Evolutionary conservation across 2,113 vertebrate species (phyloP).

Genomic region (Oreamnos americanus): DNA sequence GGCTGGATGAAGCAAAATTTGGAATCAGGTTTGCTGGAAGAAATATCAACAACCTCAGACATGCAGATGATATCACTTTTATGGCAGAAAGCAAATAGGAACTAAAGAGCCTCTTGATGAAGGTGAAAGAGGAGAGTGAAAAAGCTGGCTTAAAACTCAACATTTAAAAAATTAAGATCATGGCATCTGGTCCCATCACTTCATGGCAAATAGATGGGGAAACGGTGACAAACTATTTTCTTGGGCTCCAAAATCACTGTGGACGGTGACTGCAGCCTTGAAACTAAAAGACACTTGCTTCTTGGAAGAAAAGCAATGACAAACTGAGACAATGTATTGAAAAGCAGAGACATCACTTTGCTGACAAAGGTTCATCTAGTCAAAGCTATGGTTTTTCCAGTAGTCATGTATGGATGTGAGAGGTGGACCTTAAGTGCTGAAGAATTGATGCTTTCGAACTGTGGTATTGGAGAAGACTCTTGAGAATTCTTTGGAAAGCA

Average conservation of each 20-base stretch:
- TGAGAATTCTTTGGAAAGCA: background rate
- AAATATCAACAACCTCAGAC: background rate
- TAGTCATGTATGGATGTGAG: background rate
- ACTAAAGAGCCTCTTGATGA: background rate
- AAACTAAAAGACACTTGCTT: background rate
- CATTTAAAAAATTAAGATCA: background rate
- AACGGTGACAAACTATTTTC: background rate
- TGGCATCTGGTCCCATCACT: background rate
- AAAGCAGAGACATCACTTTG: background rate
- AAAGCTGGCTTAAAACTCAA: background rate
- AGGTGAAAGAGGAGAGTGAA: background rate
- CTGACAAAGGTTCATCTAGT: background rate
- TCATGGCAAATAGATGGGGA: background rate
- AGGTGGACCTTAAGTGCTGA: background rate
- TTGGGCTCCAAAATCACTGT: background rate
- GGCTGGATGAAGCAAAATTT: background rate
- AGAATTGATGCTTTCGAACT: background rate
- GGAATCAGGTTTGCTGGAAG: background rate
- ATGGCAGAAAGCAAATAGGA: background rate
- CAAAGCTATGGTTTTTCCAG: background rate
- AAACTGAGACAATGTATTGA: background rate
- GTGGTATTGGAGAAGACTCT: background rate
- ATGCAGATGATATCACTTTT: background rate
- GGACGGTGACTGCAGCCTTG: background rate
- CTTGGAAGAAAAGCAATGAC: background rate